phyloP scores from a whole-genome alignment of 2,888 invertebrate species.

The Drosophila phalerata region DNA sequence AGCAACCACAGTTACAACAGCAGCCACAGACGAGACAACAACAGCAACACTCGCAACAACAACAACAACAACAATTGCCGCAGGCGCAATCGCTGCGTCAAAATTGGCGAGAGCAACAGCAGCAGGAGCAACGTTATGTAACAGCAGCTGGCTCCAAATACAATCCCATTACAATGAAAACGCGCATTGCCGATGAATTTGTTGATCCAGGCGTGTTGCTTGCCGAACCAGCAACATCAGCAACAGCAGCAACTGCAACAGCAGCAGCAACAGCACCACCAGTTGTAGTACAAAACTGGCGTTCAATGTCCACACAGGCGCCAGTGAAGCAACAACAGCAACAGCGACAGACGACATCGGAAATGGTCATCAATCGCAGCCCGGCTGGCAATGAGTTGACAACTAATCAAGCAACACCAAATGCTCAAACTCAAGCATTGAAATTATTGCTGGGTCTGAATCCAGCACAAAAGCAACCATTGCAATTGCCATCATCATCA shows the following conservation, averaged over 20 bases:
- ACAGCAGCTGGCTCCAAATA: conserved; percentile 40
- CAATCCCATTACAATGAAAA: conserved; percentile 58
- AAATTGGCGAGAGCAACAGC: conserved; percentile 27
- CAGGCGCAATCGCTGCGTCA: conserved; percentile 7
- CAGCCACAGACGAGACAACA: background rate
- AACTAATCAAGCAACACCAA: conserved; percentile 15
- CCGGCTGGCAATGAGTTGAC: background rate
- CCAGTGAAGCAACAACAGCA: conserved; percentile 11
- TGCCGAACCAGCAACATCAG: background rate
- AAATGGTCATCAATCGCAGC: background rate
- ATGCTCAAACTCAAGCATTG: conserved; percentile 63
- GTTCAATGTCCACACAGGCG: conserved; percentile 8
- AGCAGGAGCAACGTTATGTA: conserved; percentile 33
- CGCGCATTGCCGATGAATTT: conserved; percentile 50
- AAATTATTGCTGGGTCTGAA: conserved; percentile 66
- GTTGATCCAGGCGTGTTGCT: conserved; percentile 24
- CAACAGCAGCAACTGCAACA: background rate
- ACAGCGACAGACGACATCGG: background rate
- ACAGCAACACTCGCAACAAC: background rate
- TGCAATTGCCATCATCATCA: background rate
- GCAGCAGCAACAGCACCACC: background rate
- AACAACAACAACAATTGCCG: background rate
- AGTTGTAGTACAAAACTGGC: conserved; percentile 18
- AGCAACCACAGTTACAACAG: background rate
- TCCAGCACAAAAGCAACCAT: background rate